Percentiles rank a stretch among this genome's conserved stretches.
These are phyloP conservation scores for Echinometra lucunter DNA, from an alignment of 53 echinoderm and acorn worm species.

Conservation along the genomic window DNA sequence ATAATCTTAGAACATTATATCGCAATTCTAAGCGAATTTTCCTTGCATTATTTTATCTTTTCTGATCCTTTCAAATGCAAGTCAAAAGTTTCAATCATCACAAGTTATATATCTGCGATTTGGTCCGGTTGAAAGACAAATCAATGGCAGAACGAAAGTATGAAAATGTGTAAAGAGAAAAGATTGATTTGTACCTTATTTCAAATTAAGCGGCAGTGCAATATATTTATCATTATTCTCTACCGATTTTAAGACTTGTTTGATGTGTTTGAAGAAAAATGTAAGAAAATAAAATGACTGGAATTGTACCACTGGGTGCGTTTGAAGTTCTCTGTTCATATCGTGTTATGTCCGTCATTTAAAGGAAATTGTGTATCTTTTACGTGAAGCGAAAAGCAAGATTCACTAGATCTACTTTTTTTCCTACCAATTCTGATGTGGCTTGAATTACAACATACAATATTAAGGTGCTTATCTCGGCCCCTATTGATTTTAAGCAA, in stretches of 20 bases:
- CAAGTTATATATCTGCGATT: neutral
- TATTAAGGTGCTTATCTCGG: no score
- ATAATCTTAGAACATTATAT: neutral
- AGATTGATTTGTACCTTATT: neutral
- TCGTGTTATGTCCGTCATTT: neutral
- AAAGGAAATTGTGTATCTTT: neutral
- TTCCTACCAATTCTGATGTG: no score
- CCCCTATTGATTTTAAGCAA: no score
- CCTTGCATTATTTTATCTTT: neutral
- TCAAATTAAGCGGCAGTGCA: constrained; percentile 34
- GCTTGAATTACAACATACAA: no score
- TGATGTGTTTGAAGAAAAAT: constrained; percentile 44
- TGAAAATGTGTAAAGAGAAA: neutral
- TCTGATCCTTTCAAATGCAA: neutral
- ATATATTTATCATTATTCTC: constrained; percentile 27
- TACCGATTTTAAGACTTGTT: constrained; percentile 3
- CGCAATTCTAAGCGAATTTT: neutral
- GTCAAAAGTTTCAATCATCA: neutral
- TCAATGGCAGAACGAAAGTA: neutral
- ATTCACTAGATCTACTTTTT: neutral
- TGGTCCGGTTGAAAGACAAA: neutral
- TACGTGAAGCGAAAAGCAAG: neutral
- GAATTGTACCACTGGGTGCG: neutral
- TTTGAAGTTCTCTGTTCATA: neutral
- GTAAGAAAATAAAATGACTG: constrained; percentile 8